Base-by-base conservation (phyloP, 2,797 vertebrate species). In the Enteromius fasciolatus region DNA sequence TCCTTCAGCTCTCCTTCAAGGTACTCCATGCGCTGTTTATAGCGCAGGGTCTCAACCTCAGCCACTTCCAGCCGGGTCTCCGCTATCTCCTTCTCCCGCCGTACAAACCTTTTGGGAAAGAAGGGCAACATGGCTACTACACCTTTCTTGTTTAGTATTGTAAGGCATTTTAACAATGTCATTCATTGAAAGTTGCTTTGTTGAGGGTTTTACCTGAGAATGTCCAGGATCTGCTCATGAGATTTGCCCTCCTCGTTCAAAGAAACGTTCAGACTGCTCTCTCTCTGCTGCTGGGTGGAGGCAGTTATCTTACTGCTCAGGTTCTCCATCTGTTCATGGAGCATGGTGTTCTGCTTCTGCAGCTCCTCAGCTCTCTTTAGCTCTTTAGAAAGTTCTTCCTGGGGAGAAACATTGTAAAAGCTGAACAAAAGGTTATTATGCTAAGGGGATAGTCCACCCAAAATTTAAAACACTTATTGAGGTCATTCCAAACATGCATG, bases 171-270 rank as follows among this genome's bases (percentile, higher is more conserved):
- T 33, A 46, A 64, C 18, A 74, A 20, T 8, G 15, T 20, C 54
- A 61, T 17, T n/a, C 4, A 12, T 18, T 15, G 17, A 63, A 12
- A 1, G 15, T 41, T 25, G 23, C 10, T 0, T 7, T 48, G 3
- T 28, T 41, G 8, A 25, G 12, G n/a, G 36, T 25, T 1, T 90
- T 92, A 99, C 98, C 97, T 94, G 79, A 99, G 95, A 89, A 99
- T 99, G 93, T 99, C 98, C 69, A 99, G 92, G 72, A 99, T 92
- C 86, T 99, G 98, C 48, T 99, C 98, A 85, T 98, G 96, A 64
- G 98, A 98, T 91, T 98, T 98, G 80, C 96, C 96, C 87, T 99
- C 97, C 85, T 98, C 97, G 5, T 87, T 95, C n/a, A 98, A 88
- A 76, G 97, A 97, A 33, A 97, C 80, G 80, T 97, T 98, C 69